phyloP scores from a whole-genome alignment of 1,140 invertebrate species.

The Trinorchestia longiramus region DNA sequence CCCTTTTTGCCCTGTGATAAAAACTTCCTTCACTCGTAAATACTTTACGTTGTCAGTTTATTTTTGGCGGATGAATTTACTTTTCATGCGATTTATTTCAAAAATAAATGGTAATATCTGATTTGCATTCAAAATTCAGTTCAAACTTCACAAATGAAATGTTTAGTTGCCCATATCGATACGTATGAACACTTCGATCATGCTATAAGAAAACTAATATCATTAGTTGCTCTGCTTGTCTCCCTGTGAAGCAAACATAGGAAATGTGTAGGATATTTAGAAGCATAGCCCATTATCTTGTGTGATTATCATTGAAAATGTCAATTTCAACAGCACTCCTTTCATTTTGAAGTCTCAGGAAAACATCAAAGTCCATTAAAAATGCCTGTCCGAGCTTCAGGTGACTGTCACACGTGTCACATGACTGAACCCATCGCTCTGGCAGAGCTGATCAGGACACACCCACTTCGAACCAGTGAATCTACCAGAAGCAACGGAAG shows the following conservation, averaged over 20 bases:
- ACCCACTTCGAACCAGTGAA: constrained; percentile 50
- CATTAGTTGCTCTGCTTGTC: neutral
- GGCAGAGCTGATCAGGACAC: constrained; percentile 56
- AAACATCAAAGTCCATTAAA: neutral
- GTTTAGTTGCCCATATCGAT: neutral
- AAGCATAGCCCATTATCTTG: neutral
- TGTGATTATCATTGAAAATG: neutral
- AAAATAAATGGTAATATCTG: neutral
- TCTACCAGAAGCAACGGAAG: constrained; percentile 2
- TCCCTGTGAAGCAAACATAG: neutral
- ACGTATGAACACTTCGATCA: neutral
- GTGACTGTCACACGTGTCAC: constrained; percentile 53
- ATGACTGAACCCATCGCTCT: constrained; percentile 54
- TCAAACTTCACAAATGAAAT: neutral
- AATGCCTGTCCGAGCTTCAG: constrained; percentile 6
- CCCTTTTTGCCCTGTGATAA: neutral
- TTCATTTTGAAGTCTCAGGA: neutral
- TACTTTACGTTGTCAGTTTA: neutral
- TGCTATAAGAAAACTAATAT: neutral
- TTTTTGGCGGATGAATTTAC: neutral
- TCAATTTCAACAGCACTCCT: neutral
- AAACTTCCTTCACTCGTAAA: neutral
- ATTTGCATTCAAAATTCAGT: neutral
- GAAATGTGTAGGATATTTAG: neutral
- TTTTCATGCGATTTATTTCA: neutral